These are phyloP conservation scores for Pseudorectes ferrugineus DNA, from an alignment of 2,113 vertebrate species.

Conservation along the genomic window DNA sequence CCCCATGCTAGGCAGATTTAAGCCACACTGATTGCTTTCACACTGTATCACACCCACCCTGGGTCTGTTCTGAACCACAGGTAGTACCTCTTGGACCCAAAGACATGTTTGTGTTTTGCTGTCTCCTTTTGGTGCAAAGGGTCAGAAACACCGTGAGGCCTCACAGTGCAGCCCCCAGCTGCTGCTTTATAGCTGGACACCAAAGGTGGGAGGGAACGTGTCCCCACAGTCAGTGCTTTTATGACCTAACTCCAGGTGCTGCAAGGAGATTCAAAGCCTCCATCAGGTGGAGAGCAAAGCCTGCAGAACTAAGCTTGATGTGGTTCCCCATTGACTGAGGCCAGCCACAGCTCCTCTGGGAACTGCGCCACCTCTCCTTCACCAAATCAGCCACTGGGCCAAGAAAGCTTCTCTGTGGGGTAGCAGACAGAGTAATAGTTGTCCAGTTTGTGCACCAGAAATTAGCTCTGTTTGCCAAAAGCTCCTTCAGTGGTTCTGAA, in stretches of 20 bases:
- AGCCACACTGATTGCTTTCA: not conserved
- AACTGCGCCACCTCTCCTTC: not conserved
- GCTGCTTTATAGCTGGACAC: accelerated
- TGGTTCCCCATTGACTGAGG: not conserved
- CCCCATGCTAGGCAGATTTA: not conserved
- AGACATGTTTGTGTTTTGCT: not conserved
- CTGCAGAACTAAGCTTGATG: not conserved
- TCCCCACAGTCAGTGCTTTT: not conserved
- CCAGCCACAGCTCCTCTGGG: not conserved
- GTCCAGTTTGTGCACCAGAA: not conserved
- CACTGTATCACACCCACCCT: accelerated
- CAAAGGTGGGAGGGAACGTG: not conserved
- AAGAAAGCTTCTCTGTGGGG: not conserved
- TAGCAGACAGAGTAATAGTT: not conserved
- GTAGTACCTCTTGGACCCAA: not conserved
- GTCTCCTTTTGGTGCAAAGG: not conserved
- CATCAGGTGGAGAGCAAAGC: not conserved
- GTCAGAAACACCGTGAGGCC: accelerated
- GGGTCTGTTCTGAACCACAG: not conserved
- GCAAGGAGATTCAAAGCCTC: not conserved
- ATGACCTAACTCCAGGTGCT: not conserved
- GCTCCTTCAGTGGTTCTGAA: not conserved
- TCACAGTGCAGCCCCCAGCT: not conserved
- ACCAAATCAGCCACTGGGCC: not conserved
- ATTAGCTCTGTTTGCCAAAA: not conserved